phyloP scores from a whole-genome alignment of 2,113 vertebrate species.

The Gnathonemus longibarbis region DNA sequence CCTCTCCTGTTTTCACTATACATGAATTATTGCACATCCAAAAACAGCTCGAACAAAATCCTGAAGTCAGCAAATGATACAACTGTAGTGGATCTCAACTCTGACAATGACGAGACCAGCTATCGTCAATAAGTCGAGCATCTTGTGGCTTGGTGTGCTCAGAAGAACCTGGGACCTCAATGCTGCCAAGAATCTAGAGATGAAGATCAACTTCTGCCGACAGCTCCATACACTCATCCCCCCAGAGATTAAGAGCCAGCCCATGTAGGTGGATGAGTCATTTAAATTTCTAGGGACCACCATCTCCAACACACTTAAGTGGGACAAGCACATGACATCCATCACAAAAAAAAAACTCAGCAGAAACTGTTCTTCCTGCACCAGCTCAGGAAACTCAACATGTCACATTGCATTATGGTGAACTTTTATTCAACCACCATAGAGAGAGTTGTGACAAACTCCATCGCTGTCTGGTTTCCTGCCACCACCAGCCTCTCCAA shows the following conservation, averaged over 20 bases:
- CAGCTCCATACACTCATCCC: background rate
- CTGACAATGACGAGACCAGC: background rate
- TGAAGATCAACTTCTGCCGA: background rate
- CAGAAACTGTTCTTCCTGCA: background rate
- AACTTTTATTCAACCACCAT: background rate
- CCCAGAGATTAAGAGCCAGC: background rate
- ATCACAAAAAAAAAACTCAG: background rate
- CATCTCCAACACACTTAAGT: background rate
- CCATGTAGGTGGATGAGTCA: background rate
- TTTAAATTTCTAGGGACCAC: background rate
- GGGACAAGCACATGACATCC: background rate
- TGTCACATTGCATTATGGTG: background rate
- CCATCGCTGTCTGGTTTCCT: background rate
- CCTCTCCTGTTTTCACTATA: background rate
- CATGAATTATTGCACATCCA: background rate
- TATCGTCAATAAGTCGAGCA: background rate
- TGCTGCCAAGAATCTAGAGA: background rate
- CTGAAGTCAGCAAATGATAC: background rate
- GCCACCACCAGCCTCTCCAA: background rate
- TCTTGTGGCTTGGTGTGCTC: background rate
- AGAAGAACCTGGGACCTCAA: background rate
- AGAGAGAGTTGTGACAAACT: background rate
- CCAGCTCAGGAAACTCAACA: background rate
- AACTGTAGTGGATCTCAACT: background rate
- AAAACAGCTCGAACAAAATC: background rate